A percentile compares a stretch with the other conserved stretches of the same genome.
Conservation (phyloP, 2,888 invertebrate genomes). For the Polyploca ridens region DNA sequence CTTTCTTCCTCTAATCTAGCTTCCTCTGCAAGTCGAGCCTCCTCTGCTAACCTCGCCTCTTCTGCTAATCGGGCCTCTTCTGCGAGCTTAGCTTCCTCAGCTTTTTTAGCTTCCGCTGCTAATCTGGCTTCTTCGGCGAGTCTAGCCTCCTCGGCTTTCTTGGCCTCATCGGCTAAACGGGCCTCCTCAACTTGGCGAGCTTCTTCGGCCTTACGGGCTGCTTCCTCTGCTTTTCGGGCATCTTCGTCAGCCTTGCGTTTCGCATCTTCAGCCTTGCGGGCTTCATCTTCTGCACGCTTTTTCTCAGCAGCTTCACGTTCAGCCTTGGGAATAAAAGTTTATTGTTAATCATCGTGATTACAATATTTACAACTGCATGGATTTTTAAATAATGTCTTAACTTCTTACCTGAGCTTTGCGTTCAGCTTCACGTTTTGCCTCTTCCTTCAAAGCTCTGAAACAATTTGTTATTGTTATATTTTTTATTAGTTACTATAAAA, state of each 20-base stretch:
- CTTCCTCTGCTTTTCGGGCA: constrained; percentile 68
- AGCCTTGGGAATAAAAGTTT: constrained; percentile 43
- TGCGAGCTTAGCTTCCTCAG: constrained; percentile 74
- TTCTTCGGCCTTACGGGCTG: constrained; percentile 67
- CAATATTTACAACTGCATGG: not conserved
- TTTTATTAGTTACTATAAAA: not conserved
- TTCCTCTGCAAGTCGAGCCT: constrained; percentile 70
- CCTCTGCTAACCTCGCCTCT: constrained; percentile 57
- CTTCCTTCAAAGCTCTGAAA: constrained; percentile 79
- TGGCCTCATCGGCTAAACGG: constrained; percentile 71
- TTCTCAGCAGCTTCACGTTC: constrained; percentile 68
- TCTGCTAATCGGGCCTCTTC: constrained; percentile 70
- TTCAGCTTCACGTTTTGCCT: constrained; percentile 80
- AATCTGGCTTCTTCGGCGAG: constrained; percentile 65
- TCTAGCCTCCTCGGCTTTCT: constrained; percentile 65
- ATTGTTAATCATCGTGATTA: not conserved
- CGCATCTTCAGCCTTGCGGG: constrained; percentile 72
- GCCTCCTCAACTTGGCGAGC: constrained; percentile 70
- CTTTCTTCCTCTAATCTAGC: constrained; percentile 68
- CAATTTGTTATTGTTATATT: constrained; percentile 19
- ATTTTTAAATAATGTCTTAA: not conserved
- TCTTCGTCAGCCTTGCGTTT: constrained; percentile 42
- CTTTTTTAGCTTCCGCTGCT: constrained; percentile 77
- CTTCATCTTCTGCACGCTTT: constrained; percentile 65
- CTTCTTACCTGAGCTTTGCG: constrained; percentile 73